Evolutionary conservation across 2,113 vertebrate species (phyloP).

Genomic region (Vanacampus margaritifer): DNA sequence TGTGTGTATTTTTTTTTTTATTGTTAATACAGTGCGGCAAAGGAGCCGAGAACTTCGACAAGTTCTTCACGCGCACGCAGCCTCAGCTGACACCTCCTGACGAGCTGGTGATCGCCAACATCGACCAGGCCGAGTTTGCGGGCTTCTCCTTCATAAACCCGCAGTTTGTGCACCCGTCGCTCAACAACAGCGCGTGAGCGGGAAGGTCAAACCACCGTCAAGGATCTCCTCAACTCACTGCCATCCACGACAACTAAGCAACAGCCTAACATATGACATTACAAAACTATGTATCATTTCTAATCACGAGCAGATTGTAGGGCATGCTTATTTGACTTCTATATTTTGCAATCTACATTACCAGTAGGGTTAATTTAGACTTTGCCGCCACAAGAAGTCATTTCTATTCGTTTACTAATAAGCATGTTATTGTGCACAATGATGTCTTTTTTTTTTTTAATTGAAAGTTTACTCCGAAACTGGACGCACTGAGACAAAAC

Average conservation of each 20-base stretch:
- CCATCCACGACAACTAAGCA: slow-evolving; percentile 26
- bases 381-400: slow-evolving; percentile 3
- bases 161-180: slow-evolving; percentile 80
- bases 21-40: slow-evolving; percentile 82
- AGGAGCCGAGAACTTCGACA: slow-evolving; percentile 95
- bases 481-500: slow-evolving; percentile 19
- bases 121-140: slow-evolving; percentile 95
- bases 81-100: slow-evolving; percentile 92
- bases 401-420: slow-evolving; percentile 15
- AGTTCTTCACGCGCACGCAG: slow-evolving; percentile 96
- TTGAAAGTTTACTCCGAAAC: slow-evolving; percentile 7
- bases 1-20: not conserved
- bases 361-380: slow-evolving; percentile 2
- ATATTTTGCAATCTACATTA: slow-evolving; percentile 34
- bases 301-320: slow-evolving; percentile 29
- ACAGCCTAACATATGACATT: slow-evolving; percentile 29
- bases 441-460: slow-evolving; percentile 4
- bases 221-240: slow-evolving; percentile 35
- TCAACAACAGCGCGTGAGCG: slow-evolving; percentile 74
- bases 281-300: slow-evolving; percentile 24
- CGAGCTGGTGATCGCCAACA: slow-evolving; percentile 94
- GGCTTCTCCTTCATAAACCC: slow-evolving; percentile 95
- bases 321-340: slow-evolving; percentile 29
- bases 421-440: slow-evolving; percentile 22
- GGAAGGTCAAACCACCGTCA: slow-evolving; percentile 3